Percentiles rank a stretch among this genome's conserved stretches.
Evolutionary conservation across 2,797 vertebrate genomes (phyloP).

Genomic region (Carcharodon carcharias): DNA sequence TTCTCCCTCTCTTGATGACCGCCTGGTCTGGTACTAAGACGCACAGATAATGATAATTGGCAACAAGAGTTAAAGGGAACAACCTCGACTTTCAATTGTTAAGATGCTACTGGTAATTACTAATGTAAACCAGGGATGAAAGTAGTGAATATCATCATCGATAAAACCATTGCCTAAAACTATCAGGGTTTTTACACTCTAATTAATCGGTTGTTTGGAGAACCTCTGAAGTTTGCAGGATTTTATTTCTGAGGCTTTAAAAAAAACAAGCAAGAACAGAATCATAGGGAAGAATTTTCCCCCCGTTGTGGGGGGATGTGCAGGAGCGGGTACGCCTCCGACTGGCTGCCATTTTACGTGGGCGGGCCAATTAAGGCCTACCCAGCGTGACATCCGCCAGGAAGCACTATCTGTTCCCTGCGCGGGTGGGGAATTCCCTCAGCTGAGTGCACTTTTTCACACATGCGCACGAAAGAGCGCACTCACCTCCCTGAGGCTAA

Average conservation of each 20-base stretch:
- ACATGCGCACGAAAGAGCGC: too few species aligned
- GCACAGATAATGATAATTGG: background rate
- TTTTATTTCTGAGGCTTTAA: background rate
- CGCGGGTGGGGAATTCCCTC: too few species aligned
- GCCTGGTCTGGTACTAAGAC: background rate
- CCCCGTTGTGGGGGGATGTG: too few species aligned
- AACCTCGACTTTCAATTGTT: background rate
- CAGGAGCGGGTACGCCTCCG: too few species aligned
- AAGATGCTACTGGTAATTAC: background rate
- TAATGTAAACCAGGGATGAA: too few species aligned
- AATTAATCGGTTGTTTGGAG: background rate
- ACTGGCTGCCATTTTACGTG: too few species aligned
- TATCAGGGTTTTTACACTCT: background rate
- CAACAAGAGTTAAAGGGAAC: background rate
- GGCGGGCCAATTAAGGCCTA: too few species aligned
- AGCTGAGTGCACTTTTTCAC: too few species aligned
- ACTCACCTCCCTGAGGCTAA: too few species aligned
- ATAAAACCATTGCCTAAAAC: background rate
- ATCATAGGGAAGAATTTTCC: background rate
- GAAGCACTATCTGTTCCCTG: too few species aligned
- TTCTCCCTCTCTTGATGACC: background rate
- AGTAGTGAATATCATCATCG: background rate
- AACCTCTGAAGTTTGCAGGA: background rate
- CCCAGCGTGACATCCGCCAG: too few species aligned
- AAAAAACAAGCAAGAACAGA: background rate